Conservation (phyloP, 2,888 invertebrate species). For the Eupithecia vulgata region DNA sequence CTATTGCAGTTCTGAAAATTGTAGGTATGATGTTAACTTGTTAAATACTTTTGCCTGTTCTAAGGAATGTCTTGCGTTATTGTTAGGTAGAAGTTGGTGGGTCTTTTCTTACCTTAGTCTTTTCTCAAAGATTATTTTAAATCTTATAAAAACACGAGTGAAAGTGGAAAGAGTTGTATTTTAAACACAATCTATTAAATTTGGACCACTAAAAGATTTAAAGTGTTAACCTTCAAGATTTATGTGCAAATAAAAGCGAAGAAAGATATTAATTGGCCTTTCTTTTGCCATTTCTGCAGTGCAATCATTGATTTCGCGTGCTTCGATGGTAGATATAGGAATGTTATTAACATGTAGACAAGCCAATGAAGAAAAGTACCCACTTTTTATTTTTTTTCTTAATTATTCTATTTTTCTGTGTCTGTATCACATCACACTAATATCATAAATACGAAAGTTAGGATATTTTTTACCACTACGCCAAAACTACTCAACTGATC, state of each 20-base stretch:
- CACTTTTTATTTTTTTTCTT: too few relatives aligned
- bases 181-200: conserved; percentile 15
- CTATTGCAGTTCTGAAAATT: too few relatives aligned
- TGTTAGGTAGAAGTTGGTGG: background rate
- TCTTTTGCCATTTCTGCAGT: conserved; percentile 59
- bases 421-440: too few relatives aligned
- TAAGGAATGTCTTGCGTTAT: background rate
- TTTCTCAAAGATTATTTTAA: background rate
- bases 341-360: conserved; percentile 41
- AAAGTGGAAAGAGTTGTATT: conserved; percentile 16
- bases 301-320: conserved; percentile 60
- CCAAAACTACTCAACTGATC: too few relatives aligned
- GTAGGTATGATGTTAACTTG: too few relatives aligned
- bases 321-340: conserved; percentile 44
- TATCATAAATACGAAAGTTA: too few relatives aligned
- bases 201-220: conserved; percentile 9
- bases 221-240: conserved; percentile 21
- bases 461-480: too few relatives aligned
- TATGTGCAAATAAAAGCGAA: conserved; percentile 30
- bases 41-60: too few relatives aligned
- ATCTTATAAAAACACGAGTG: background rate
- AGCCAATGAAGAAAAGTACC: background rate
- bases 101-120: background rate
- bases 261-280: conserved; percentile 44
- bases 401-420: too few relatives aligned